Evolutionary conservation across 2,797 vertebrate genomes (phyloP).

Genomic region (Sylvia borin): DNA sequence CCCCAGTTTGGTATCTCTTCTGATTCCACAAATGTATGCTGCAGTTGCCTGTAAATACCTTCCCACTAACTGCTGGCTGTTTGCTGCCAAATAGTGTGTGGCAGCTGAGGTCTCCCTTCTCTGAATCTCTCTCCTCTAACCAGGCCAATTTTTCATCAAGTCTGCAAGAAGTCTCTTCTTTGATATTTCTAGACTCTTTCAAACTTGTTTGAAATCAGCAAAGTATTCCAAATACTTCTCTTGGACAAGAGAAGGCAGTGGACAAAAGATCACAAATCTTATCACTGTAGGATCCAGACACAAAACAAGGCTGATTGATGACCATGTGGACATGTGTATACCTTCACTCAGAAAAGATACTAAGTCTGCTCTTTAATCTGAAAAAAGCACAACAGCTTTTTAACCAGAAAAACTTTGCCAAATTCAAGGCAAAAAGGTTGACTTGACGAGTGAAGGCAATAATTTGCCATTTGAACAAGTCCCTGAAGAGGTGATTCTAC

Average conservation of each 20-base stretch:
- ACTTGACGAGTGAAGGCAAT: background rate
- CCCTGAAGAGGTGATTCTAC: background rate
- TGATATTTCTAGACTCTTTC: background rate
- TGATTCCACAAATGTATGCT: accelerated
- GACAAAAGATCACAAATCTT: background rate
- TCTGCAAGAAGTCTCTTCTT: background rate
- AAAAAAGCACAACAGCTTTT: background rate
- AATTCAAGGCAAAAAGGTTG: background rate
- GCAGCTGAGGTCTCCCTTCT: background rate
- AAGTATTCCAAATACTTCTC: background rate
- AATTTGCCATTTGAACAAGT: background rate
- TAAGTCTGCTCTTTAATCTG: background rate
- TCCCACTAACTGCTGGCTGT: background rate
- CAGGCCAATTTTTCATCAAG: background rate
- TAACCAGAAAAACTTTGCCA: background rate
- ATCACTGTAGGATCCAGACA: background rate
- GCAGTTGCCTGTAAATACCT: background rate
- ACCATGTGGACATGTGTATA: no score
- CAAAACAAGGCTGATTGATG: background rate
- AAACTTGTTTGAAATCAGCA: background rate
- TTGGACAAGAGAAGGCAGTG: background rate
- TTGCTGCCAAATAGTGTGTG: background rate
- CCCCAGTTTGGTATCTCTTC: background rate
- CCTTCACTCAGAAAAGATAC: background rate
- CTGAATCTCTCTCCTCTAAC: background rate